Percentiles rank a stretch among this genome's conserved stretches.
phyloP scores from a whole-genome alignment of 1,140 invertebrate species.

The Papilio glaucus region DNA sequence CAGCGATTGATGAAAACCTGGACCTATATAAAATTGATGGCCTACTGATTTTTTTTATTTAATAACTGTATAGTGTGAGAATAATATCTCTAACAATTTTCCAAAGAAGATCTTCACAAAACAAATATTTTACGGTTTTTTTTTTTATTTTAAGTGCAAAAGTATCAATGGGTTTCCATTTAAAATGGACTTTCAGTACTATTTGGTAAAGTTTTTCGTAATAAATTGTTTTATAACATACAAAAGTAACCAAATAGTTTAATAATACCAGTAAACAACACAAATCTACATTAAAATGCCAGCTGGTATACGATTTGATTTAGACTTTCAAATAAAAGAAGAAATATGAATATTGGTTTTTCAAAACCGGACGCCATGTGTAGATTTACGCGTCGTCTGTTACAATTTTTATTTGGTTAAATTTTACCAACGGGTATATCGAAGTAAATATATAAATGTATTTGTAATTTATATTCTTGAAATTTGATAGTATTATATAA shows the following conservation, averaged over 20 bases:
- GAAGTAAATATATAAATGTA: not conserved
- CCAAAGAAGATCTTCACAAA: too few relatives aligned
- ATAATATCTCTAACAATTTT: too few relatives aligned
- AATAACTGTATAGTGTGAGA: too few relatives aligned
- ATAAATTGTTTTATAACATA: too few relatives aligned
- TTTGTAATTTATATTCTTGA: not conserved
- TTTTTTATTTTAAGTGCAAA: too few relatives aligned
- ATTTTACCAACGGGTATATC: not conserved
- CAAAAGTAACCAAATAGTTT: not conserved
- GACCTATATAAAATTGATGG: too few relatives aligned
- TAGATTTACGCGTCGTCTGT: constrained; percentile 10
- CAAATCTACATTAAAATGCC: not conserved
- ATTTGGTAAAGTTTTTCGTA: too few relatives aligned
- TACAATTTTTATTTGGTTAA: constrained; percentile 13
- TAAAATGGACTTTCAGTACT: too few relatives aligned
- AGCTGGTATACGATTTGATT: not conserved
- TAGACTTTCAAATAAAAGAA: not conserved
- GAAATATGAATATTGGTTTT: constrained; percentile 3
- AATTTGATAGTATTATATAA: not conserved
- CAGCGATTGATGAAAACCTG: too few relatives aligned
- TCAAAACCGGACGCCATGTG: constrained; percentile 8
- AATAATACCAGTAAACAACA: not conserved
- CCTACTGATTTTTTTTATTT: too few relatives aligned
- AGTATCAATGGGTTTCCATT: too few relatives aligned
- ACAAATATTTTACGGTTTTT: too few relatives aligned